Conservation (phyloP, 1,140 invertebrate genomes). For the Heliothis subflexa region DNA sequence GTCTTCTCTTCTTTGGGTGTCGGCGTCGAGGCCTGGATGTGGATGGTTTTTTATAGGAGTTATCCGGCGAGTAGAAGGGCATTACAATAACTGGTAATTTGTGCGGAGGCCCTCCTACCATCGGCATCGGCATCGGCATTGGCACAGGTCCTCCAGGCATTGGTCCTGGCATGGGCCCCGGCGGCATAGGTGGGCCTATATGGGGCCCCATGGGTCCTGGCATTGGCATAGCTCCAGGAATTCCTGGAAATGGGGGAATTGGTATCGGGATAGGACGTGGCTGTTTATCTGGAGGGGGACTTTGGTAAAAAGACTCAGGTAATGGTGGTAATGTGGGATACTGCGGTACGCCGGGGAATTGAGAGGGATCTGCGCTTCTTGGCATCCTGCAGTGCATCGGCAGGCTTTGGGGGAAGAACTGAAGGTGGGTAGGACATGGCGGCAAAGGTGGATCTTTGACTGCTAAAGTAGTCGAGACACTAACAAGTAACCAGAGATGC, state of each 20-base stretch:
- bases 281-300: conserved; percentile 52
- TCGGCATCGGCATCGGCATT: conserved; percentile 55
- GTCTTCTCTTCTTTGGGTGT: conserved; percentile 16
- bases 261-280: conserved; percentile 54
- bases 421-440: conserved; percentile 72
- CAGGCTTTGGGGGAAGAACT: conserved; percentile 75
- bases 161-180: conserved; percentile 45
- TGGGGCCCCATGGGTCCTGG: conserved; percentile 39
- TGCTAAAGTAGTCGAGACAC: conserved; percentile 40
- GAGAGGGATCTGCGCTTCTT: conserved; percentile 49
- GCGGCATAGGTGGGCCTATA: conserved; percentile 45
- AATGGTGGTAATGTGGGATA: conserved; percentile 42
- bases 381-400: conserved; percentile 81
- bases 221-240: conserved; percentile 11
- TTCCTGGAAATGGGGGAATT: conserved; percentile 49
- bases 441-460: conserved; percentile 64
- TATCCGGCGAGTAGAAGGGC: conserved; percentile 78
- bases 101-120: conserved; percentile 60
- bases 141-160: conserved; percentile 48
- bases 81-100: conserved; percentile 82
- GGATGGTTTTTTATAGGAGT: conserved; percentile 58
- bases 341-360: conserved; percentile 13
- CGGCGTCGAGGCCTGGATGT: neutral
- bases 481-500: conserved; percentile 29
- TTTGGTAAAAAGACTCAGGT: conserved; percentile 55